Evolutionary conservation across 2,797 vertebrate genomes (phyloP).

Genomic region (Huso huso): DNA sequence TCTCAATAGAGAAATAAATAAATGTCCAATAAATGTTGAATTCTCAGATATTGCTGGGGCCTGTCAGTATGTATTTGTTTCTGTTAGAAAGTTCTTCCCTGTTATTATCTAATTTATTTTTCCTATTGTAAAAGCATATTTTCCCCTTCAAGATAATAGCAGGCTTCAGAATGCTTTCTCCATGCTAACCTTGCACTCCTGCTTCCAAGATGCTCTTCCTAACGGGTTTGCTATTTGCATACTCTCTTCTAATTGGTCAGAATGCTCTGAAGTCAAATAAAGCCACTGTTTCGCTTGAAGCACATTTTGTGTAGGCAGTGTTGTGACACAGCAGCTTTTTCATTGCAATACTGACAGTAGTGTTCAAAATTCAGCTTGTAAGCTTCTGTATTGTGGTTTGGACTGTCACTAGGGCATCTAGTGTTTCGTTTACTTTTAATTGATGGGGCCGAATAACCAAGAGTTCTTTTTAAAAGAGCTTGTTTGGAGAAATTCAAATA

Average conservation of each 20-base stretch:
- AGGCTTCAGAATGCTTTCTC: slow-evolving; percentile 32
- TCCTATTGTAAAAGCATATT: slow-evolving; percentile 14
- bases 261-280: not conserved
- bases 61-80: slow-evolving; percentile 14
- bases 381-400: no score
- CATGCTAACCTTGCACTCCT: slow-evolving; percentile 66
- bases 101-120: slow-evolving; percentile 25
- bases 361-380: no score
- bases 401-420: no score
- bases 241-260: slow-evolving; percentile 17
- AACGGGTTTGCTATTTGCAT: slow-evolving; percentile 16
- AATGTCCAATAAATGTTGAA: not conserved
- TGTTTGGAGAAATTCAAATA: no score
- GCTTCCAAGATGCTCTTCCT: slow-evolving; percentile 22
- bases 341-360: not conserved
- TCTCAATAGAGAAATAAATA: no score
- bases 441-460: no score
- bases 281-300: not conserved
- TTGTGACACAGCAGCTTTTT: not conserved
- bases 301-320: slow-evolving; percentile 2
- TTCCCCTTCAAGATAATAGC: not conserved
- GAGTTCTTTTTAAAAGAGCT: no score
- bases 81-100: slow-evolving; percentile 18
- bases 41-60: slow-evolving; percentile 25
- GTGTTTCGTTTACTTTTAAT: no score